phyloP scores from a whole-genome alignment of 53 echinoderm and acorn worm species.

The Holothuria leucospilota region DNA sequence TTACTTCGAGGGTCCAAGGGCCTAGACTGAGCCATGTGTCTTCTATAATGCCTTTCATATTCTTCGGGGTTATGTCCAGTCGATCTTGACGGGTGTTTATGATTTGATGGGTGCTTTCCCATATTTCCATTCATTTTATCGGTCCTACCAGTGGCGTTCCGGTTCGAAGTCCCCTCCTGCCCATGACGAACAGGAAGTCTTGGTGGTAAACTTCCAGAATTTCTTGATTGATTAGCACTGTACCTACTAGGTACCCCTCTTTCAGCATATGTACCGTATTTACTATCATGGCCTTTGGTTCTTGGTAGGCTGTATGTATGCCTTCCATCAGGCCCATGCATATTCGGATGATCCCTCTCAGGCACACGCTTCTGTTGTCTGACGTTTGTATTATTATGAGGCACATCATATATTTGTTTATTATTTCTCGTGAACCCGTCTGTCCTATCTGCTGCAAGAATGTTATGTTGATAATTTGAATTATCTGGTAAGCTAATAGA shows the following conservation, averaged over 20 bases:
- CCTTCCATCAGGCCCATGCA: not conserved
- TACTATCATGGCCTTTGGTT: not conserved
- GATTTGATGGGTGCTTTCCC: not conserved
- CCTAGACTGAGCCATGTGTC: too few species aligned
- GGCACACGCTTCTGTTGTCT: not conserved
- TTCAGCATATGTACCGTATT: not conserved
- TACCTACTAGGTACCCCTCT: not conserved
- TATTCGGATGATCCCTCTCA: not conserved
- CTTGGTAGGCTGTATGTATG: slow-evolving; percentile 26
- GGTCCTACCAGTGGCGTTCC: not conserved
- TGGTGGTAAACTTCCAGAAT: slow-evolving; percentile 28
- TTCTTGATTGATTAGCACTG: slow-evolving; percentile 6
- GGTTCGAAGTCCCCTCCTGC: not conserved
- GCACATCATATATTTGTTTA: slow-evolving; percentile 29
- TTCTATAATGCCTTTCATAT: too few species aligned
- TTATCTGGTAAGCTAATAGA: slow-evolving; percentile 23
- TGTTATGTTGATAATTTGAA: not conserved
- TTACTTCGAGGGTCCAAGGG: too few species aligned
- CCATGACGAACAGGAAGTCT: too few species aligned
- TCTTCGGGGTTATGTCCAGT: too few species aligned
- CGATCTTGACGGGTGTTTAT: too few species aligned
- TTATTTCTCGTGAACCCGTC: not conserved
- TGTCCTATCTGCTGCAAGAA: not conserved
- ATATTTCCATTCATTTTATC: not conserved
- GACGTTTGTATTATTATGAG: not conserved